phyloP scores from a whole-genome alignment of 2,797 vertebrate species.

The Tiaroga cobitis region DNA sequence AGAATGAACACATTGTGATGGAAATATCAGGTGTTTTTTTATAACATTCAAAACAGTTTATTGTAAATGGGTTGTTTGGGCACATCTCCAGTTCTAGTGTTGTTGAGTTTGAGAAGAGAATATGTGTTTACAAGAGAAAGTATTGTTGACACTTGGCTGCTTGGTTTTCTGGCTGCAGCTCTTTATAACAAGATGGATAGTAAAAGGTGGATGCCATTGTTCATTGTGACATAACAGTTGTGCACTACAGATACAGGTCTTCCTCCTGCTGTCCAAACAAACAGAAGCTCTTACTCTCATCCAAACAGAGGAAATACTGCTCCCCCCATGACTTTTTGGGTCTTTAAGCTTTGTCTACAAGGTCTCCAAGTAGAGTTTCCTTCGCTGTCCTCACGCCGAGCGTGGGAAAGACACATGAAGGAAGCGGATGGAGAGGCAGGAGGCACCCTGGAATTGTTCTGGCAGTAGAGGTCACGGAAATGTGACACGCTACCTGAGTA shows the following conservation, averaged over 20 bases:
- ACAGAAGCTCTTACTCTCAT: slow-evolving; percentile 63
- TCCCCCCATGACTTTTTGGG: slow-evolving; percentile 60
- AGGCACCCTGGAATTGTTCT: slow-evolving; percentile 86
- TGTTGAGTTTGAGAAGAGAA: slow-evolving; percentile 59
- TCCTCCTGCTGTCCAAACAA: slow-evolving; percentile 74
- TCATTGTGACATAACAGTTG: slow-evolving; percentile 67
- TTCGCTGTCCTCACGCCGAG: slow-evolving; percentile 78
- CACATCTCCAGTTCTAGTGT: slow-evolving; percentile 50
- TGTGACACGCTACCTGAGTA: slow-evolving; percentile 80
- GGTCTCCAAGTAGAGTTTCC: slow-evolving; percentile 82
- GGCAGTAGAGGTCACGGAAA: slow-evolving; percentile 79
- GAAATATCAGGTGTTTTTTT: slow-evolving; percentile 11
- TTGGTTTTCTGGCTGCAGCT: slow-evolving; percentile 63
- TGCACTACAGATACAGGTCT: slow-evolving; percentile 64
- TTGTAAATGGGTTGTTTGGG: not conserved
- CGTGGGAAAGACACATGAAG: slow-evolving; percentile 86
- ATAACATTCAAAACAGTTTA: slow-evolving; percentile 22
- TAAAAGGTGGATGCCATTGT: slow-evolving; percentile 72
- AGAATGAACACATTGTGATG: slow-evolving; percentile 1
- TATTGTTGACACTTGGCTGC: slow-evolving; percentile 56
- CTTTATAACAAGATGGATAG: slow-evolving; percentile 57
- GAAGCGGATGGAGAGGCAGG: slow-evolving; percentile 80
- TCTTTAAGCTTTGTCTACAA: slow-evolving; percentile 71
- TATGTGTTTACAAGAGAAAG: slow-evolving; percentile 56
- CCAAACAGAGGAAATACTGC: slow-evolving; percentile 78